Evolutionary conservation across 2,113 vertebrate genomes (phyloP), one percentile per base, ranked within the genome.

Genomic region (Paracanthobrama guichenoti): DNA sequence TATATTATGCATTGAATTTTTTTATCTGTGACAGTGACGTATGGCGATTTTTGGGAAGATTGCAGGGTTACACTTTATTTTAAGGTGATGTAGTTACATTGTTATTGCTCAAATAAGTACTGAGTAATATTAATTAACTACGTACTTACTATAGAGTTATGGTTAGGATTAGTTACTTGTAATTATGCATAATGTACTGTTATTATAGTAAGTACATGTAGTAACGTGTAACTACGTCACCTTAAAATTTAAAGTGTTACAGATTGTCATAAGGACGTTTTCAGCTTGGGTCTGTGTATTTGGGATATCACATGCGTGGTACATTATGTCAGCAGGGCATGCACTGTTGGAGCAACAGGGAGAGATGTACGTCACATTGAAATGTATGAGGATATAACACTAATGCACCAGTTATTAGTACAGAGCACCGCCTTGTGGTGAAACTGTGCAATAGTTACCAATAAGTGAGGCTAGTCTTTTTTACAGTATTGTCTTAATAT

Each of bases 401-500:
- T 79, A 46, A 62, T 28, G 39, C 77, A 64, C 8, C 77, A 46
- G n/a, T 86, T 59, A 86, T 86, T 86, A 80, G 90, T 82, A 80
- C 82, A 84, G 89, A 87, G 60, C 88, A 50, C 93, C 93, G 86
- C 89, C 93, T 93, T 87, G 92, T 92, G 93, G 93, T 46, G 85
- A 86, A 50, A 86, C 39, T 26, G 71, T 84, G 90, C 88, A 81
- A 76, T 59, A 78, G 22, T 66, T 48, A 57, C 9, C 44, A 22
- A 50, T 57, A 53, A 75, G 14, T 22, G 48, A 24, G 22, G 35
- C 13, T 35, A 46, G 69, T 31, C 9, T n/a, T 84, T 62, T 66
- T 82, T 67, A 64, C 60, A 89, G 85, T 90, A 81, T 90, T 91
- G 91, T 93, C 91, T 93, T 93, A 91, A 94, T 90, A 91, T 90